Evolutionary conservation across 2,888 invertebrate genomes (phyloP), one percentile per base, ranked within the genome.

Genomic region (Tenthredo amoena): DNA sequence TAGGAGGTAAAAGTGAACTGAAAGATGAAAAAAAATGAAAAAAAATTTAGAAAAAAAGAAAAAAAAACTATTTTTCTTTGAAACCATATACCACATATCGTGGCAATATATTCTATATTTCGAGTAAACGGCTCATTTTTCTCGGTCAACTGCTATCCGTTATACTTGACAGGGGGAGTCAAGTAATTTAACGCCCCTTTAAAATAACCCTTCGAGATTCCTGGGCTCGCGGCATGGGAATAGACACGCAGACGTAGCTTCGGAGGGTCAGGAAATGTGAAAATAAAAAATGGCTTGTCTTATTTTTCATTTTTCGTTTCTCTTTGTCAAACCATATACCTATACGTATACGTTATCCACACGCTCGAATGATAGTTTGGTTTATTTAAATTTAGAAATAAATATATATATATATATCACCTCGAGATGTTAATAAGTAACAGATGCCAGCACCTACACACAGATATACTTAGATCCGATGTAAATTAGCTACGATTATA

Each of bases 221-320:
- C 74, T 21, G 21, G 31, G 34, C 68, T 68, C 18, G 68, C 62
- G 18, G 62, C 55, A 55, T 10, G 26, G 26, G 26, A 26, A 26
- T 26, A 26, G 26, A 26, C 21, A 21, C 1, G 10, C 62, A 10
- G 26, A 21, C 21, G 62, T 10, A 26, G 26, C 26, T 26, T 26
- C 62, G 62, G 26, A 62, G 62, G 55, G 55, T 55, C 10, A 10
- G 26, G 26, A 62, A 26, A 62, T 62, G 26, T 26, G 10, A 26
- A 62, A 62, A 62, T 62, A 62, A 26, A 55, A 77, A 77, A 77
- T 77, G 77, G 26, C 9, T 77, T n/a, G 40, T 55, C 55, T 62
- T 0, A 55, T n/a, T 26, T 47, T 47, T 12, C 4, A 2, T 3
- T 43, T 40, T 40, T 40, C 1, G 9, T 43, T 43, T 40, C 9